A percentile compares a stretch with the other conserved stretches of the same genome.
Conservation (phyloP, 2,797 vertebrate species). For the Myoxocephalus aenaeus region DNA sequence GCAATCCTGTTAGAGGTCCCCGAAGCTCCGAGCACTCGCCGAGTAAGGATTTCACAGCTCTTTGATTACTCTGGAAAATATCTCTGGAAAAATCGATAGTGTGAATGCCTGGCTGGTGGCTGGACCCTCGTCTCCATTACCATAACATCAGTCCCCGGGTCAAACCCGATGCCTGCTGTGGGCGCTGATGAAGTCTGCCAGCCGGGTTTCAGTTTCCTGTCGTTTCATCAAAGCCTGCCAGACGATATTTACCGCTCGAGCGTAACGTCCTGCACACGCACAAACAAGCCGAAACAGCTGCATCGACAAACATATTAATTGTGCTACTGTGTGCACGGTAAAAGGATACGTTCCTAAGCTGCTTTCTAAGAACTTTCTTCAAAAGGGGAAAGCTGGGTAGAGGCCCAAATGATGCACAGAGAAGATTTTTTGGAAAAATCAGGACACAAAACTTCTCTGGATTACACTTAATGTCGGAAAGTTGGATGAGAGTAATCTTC, state of each 20-base stretch:
- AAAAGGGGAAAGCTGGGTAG: not conserved
- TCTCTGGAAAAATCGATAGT: constrained; percentile 76
- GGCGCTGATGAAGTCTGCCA: constrained; percentile 59
- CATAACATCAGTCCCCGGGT: constrained; percentile 71
- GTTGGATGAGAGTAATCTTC: constrained; percentile 49
- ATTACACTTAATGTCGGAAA: constrained; percentile 37
- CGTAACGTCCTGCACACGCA: constrained; percentile 19
- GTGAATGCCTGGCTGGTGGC: constrained; percentile 68
- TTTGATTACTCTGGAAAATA: constrained; percentile 82
- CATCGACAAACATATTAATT: constrained; percentile 18
- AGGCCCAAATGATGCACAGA: constrained; percentile 20
- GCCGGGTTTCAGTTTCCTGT: constrained; percentile 63
- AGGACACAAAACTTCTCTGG: constrained; percentile 14
- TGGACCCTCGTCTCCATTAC: constrained; percentile 70
- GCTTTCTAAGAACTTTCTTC: constrained; percentile 20
- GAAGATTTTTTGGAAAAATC: constrained; percentile 22
- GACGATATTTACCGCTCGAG: constrained; percentile 41
- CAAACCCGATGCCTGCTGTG: constrained; percentile 66
- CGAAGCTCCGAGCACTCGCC: constrained; percentile 63
- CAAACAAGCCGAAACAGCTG: constrained; percentile 9
- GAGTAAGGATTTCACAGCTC: constrained; percentile 77
- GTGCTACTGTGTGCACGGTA: constrained; percentile 8
- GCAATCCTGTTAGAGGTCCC: constrained; percentile 77
- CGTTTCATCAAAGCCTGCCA: constrained; percentile 63
- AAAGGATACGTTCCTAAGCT: constrained; percentile 16